Base-by-base conservation (phyloP, 2,113 vertebrate species). In the Melanocharis versteri region DNA sequence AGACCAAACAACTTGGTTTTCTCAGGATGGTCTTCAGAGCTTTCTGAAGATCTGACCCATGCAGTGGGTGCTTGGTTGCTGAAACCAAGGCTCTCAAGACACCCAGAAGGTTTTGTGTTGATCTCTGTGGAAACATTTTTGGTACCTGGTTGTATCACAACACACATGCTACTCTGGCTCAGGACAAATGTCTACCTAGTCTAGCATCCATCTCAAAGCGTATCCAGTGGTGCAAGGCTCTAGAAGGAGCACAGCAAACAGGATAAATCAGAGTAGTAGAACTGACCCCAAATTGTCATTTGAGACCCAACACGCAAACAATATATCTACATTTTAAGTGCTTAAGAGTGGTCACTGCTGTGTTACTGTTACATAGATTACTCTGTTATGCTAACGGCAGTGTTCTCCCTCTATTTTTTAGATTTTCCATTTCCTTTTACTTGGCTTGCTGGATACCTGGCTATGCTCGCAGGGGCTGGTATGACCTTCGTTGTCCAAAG, bases 401-500 rank as follows among this genome's bases (percentile, higher is more conserved):
- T 30, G 27, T 62, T 53, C 20, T 83, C 35, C 22, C 37, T 39
- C 18, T 78, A 0, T 64, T n/a, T 81, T 97, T 61, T 33, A 99
- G 99, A 99, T 97, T 99, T 99, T 86, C 99, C 99, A 8, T 99
- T 98, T 90, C 99, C 99, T 17, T 99, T 99, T 75, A 83, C 95
- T 33, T 99, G 99, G 99, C 88, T 99, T 15, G 99, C 99, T 1
- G 99, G 99, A 33, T 99, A 99, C 95, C 94, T 99, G 73, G 99
- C 99, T 26, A 99, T 99, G 70, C 4, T 99, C 0, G 99, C 99
- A 23, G 99, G 99, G 44, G 99, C 99, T 1, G 99, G 99, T 42
- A 99, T 99, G 99, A 99, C 99, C 54, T 99, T 99, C 13, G 97
- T 99, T 2, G 99, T 99, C 8, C 99, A 99, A 96, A 99, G 99